A percentile compares a stretch with the other conserved stretches of the same genome.
phyloP scores from a whole-genome alignment of 1,140 invertebrate species.

The Bemisia tabaci region DNA sequence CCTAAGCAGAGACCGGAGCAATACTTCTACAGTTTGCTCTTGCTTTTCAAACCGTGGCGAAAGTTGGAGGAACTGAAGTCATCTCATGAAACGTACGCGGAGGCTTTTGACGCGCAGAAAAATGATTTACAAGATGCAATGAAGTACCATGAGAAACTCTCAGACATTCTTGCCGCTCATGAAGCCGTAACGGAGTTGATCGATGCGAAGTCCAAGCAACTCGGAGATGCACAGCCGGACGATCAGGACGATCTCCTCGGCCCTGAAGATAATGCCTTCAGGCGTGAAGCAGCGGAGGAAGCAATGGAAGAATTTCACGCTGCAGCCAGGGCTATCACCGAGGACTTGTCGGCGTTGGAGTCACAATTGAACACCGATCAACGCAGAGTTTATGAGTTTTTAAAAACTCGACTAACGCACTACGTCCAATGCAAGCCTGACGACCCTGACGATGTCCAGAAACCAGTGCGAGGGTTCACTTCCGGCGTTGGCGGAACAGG shows the following conservation, averaged over 20 bases:
- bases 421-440: too few relatives aligned
- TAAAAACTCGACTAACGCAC: constrained; percentile 9
- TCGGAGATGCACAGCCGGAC: too few relatives aligned
- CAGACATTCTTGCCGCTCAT: not conserved
- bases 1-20: constrained; percentile 8
- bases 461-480: constrained; percentile 8
- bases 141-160: constrained; percentile 20
- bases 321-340: not conserved
- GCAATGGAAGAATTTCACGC: too few relatives aligned
- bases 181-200: not conserved
- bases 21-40: constrained; percentile 10
- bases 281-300: too few relatives aligned
- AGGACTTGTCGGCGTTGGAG: constrained; percentile 19
- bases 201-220: too few relatives aligned
- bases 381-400: constrained; percentile 21
- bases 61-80: constrained; percentile 8
- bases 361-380: constrained; percentile 23
- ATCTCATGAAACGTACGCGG: not conserved
- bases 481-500: constrained; percentile 20
- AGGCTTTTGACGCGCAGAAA: constrained; percentile 2
- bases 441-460: too few relatives aligned
- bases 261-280: too few relatives aligned
- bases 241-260: too few relatives aligned
- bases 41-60: too few relatives aligned
- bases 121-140: constrained; percentile 6